Conservation (phyloP, 1,140 invertebrate species). For the Drosophila bifasciata region DNA sequence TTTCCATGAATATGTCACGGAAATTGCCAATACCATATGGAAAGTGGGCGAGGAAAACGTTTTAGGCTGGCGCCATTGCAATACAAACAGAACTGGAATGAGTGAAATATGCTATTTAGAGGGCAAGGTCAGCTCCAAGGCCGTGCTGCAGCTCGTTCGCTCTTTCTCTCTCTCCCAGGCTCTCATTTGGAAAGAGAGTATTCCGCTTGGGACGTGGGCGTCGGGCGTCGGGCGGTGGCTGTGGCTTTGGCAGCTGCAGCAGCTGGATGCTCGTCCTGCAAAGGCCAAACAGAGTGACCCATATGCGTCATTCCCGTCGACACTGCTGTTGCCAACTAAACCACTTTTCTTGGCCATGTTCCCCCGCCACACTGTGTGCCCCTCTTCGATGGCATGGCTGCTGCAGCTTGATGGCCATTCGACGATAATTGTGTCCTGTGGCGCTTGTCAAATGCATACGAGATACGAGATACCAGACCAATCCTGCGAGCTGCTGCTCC, state of each 20-base stretch:
- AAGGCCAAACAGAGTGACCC: conserved; percentile 42
- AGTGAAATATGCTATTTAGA: conserved; percentile 36
- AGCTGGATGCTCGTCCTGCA: conserved; percentile 32
- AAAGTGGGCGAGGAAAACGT: conserved; percentile 17
- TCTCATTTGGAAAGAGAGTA: conserved; percentile 3
- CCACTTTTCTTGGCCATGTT: conserved; percentile 39
- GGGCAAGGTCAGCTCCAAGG: conserved; percentile 52
- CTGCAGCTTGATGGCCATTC: conserved; percentile 51
- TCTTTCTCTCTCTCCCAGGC: background rate
- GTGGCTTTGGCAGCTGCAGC: conserved; percentile 21
- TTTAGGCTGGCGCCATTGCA: conserved; percentile 40
- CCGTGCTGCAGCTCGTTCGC: background rate
- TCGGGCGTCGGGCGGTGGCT: background rate
- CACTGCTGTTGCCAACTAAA: conserved; percentile 18
- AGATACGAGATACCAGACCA: conserved; percentile 17
- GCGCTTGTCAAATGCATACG: conserved; percentile 31
- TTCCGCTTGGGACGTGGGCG: conserved; percentile 2
- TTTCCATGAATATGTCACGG: conserved; percentile 10
- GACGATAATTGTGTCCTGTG: conserved; percentile 63
- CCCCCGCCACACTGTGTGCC: background rate
- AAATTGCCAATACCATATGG: conserved; percentile 39
- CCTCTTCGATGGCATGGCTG: conserved; percentile 5
- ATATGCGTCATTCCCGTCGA: conserved; percentile 30
- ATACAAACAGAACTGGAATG: conserved; percentile 16
- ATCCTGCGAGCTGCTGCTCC: conserved; percentile 3